phyloP scores from a whole-genome alignment of 2,888 invertebrate species.

The Plemyria rubiginata region DNA sequence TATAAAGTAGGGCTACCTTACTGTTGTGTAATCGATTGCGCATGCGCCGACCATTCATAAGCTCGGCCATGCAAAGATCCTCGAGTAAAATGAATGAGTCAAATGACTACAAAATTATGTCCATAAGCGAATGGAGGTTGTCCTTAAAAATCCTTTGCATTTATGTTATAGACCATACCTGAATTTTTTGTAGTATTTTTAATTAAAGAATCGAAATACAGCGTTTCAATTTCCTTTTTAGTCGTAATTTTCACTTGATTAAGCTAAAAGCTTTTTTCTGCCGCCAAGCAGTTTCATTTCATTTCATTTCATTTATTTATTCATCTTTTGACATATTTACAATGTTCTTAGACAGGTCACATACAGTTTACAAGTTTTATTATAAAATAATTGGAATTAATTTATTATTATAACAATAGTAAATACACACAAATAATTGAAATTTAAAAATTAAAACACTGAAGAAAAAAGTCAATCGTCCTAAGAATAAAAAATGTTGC shows the following conservation, averaged over 20 bases:
- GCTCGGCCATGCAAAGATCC: constrained; percentile 55
- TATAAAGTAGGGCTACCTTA: constrained; percentile 9
- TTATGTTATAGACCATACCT: constrained; percentile 14
- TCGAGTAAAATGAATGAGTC: constrained; percentile 38
- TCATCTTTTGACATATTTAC: too few relatives aligned
- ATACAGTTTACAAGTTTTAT: too few relatives aligned
- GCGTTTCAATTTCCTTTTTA: background rate
- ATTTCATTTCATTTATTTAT: too few relatives aligned
- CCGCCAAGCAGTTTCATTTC: background rate
- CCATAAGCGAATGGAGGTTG: constrained; percentile 25
- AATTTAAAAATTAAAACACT: too few relatives aligned
- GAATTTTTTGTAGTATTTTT: constrained; percentile 12
- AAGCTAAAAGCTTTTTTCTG: background rate
- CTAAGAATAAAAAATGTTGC: too few relatives aligned
- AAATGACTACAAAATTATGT: constrained; percentile 11
- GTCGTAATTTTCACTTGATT: background rate
- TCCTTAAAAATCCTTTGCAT: constrained; percentile 25
- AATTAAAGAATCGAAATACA: constrained; percentile 9
- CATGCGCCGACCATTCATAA: constrained; percentile 60
- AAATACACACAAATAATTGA: too few relatives aligned
- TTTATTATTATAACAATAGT: too few relatives aligned
- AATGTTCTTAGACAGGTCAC: too few relatives aligned
- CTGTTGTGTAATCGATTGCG: constrained; percentile 59
- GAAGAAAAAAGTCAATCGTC: too few relatives aligned
- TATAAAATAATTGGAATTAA: too few relatives aligned